Evolutionary conservation across 2,113 vertebrate genomes (phyloP).

Genomic region (Heterotis niloticus): DNA sequence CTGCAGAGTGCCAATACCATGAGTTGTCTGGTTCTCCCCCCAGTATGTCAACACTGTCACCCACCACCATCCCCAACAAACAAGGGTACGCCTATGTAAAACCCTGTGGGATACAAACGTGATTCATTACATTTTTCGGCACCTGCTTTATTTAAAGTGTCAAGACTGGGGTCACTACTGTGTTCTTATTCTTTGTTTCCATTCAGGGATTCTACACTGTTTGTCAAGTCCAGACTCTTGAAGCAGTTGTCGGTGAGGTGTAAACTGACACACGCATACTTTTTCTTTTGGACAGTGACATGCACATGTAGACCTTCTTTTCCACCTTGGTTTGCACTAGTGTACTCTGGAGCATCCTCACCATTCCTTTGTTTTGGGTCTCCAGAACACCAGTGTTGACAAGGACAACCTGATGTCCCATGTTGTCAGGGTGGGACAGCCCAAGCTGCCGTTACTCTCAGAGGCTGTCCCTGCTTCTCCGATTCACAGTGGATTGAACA

Average conservation of each 20-base stretch:
- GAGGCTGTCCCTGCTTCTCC: slow-evolving; percentile 67
- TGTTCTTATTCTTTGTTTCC: neutral
- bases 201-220: slow-evolving; percentile 72
- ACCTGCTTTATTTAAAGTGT: neutral
- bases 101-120: too few species aligned
- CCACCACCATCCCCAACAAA: slow-evolving; percentile 60
- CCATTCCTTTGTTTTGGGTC: neutral
- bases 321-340: neutral
- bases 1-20: slow-evolving; percentile 69
- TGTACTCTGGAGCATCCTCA: neutral
- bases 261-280: neutral
- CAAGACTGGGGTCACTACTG: neutral
- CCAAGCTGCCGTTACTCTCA: slow-evolving; percentile 84
- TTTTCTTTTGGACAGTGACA: neutral
- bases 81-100: slow-evolving; percentile 63
- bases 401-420: slow-evolving; percentile 95
- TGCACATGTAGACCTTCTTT: neutral
- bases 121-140: too few species aligned
- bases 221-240: slow-evolving; percentile 82
- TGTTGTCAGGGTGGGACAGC: slow-evolving; percentile 98
- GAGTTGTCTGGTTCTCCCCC: slow-evolving; percentile 61
- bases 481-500: slow-evolving; percentile 85
- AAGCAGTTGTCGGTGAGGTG: slow-evolving; percentile 74
- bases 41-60: slow-evolving; percentile 56
- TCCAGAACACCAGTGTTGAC: slow-evolving; percentile 79